phyloP scores from a whole-genome alignment of 2,888 invertebrate genomes.

The Lithosia quadra region DNA sequence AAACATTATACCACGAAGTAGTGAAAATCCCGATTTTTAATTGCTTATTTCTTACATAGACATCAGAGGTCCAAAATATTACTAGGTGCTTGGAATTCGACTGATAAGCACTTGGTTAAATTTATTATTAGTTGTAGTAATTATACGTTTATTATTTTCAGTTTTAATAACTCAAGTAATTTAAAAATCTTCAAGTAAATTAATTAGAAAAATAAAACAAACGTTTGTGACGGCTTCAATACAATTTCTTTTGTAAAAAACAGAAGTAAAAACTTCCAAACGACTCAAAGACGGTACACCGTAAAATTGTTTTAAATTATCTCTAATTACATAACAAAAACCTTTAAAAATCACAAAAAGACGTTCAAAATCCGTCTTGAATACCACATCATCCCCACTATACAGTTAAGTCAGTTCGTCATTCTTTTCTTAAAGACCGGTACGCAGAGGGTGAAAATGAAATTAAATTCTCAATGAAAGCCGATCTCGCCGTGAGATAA shows the following conservation, averaged over 20 bases:
- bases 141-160: too few relatives aligned
- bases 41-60: too few relatives aligned
- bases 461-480: slow-evolving; percentile 86
- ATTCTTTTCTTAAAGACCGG: slow-evolving; percentile 79
- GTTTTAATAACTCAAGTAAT: too few relatives aligned
- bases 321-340: slow-evolving; percentile 30
- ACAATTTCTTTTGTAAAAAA: neutral
- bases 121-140: too few relatives aligned
- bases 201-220: neutral
- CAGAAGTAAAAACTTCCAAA: neutral
- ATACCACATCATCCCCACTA: slow-evolving; percentile 62
- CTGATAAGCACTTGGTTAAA: too few relatives aligned
- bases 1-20: too few relatives aligned
- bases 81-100: too few relatives aligned
- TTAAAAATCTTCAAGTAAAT: too few relatives aligned
- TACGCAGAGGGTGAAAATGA: slow-evolving; percentile 83
- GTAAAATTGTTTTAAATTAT: slow-evolving; percentile 29
- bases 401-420: slow-evolving; percentile 77
- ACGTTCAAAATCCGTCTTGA: slow-evolving; percentile 65
- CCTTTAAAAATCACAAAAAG: slow-evolving; percentile 57
- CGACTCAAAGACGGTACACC: slow-evolving; percentile 7
- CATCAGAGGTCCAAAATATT: too few relatives aligned
- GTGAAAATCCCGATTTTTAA: too few relatives aligned
- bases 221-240: neutral
- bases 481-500: slow-evolving; percentile 78